Conservation (phyloP, 2,113 vertebrate genomes). For the Bambusicola thoracicus region DNA sequence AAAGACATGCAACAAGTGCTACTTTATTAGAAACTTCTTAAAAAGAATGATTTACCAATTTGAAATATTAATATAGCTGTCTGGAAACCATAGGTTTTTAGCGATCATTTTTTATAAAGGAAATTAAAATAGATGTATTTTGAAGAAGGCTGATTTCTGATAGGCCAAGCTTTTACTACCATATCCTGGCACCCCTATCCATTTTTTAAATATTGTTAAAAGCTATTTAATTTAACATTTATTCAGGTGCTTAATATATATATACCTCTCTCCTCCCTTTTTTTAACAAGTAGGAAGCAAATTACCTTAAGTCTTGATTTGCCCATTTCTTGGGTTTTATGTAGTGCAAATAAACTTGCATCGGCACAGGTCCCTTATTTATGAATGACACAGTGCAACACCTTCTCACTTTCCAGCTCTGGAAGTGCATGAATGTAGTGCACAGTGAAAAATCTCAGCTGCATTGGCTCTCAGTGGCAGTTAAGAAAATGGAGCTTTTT, state of each 20-base stretch:
- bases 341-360: background rate
- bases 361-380: background rate
- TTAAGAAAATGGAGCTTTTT: background rate
- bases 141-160: background rate
- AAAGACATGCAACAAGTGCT: slow-evolving; percentile 31
- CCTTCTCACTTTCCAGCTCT: background rate
- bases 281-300: background rate
- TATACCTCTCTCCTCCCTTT: background rate
- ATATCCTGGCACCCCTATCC: background rate
- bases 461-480: background rate
- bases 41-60: slow-evolving; percentile 43
- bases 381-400: background rate
- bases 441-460: background rate
- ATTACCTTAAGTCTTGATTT: background rate
- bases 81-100: slow-evolving; percentile 28
- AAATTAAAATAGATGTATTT: slow-evolving; percentile 13
- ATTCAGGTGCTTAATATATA: background rate
- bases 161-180: background rate
- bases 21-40: slow-evolving; percentile 44
- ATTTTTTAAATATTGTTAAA: background rate
- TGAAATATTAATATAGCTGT: slow-evolving; percentile 58
- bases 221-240: background rate
- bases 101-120: background rate
- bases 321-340: background rate
- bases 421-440: background rate